Evolutionary conservation across 2,113 vertebrate genomes (phyloP).

Genomic region (Leptodactylus fuscus): DNA sequence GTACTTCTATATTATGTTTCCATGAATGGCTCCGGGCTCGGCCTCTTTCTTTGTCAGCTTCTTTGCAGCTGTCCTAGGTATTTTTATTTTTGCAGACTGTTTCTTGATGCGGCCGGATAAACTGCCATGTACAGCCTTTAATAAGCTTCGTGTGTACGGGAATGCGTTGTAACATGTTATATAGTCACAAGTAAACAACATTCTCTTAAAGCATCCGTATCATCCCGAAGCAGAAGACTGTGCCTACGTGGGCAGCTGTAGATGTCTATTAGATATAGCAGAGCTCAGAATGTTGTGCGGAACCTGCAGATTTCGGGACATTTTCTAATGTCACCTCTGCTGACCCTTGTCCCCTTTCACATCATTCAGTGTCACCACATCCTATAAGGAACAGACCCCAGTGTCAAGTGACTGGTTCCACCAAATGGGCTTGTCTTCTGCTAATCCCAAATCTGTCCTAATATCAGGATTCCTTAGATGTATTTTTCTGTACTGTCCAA

Average conservation of each 20-base stretch:
- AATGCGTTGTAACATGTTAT: constrained; percentile 1
- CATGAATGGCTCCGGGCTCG: neutral
- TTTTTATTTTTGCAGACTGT: neutral
- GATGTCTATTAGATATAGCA: too few species aligned
- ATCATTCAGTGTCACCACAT: too few species aligned
- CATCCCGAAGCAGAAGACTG: too few species aligned
- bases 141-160: neutral
- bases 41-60: neutral
- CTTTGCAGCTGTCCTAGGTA: neutral
- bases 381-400: neutral
- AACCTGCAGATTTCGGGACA: too few species aligned
- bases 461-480: neutral
- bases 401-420: neutral
- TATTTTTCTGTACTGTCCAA: neutral
- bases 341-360: too few species aligned
- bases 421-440: neutral
- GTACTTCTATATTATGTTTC: neutral
- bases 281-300: too few species aligned
- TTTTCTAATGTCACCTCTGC: too few species aligned
- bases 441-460: too few species aligned
- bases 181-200: neutral
- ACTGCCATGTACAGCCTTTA: neutral
- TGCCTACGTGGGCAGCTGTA: too few species aligned
- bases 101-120: neutral
- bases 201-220: too few species aligned